Evolutionary conservation across 1,140 invertebrate species (phyloP), one percentile per base, ranked within the genome.

Genomic region (Dreissena polymorpha): DNA sequence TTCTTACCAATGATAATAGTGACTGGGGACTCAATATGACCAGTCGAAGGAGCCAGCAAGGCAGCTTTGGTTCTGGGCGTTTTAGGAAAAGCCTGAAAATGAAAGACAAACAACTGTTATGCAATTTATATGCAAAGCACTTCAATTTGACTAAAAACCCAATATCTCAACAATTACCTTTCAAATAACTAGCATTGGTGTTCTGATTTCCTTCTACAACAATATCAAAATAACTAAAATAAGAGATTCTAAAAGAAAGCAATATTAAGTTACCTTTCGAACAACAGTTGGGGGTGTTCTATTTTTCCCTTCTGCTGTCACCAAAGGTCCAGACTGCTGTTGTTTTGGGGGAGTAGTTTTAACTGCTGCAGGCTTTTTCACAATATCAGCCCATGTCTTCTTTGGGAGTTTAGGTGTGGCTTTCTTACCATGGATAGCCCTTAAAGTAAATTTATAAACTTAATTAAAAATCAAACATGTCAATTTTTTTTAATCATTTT

Each of bases 1-100:
- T 91, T 92, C 72, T 91, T 92, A 25, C 89, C 88, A 77, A 93
- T 90, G 65, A 93, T 72, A 63, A 93, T 87, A 8, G 91, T 91
- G 18, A 85, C 89, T 57, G 92, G 92, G 8, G 92, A 93, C 23
- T 91, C 88, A 60, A 86, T 90, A 89, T 93, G 92, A 3, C 92
- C 92, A 64, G 92, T 93, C n/a, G 87, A 88, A 55, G 86, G 90
- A 49, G 87, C 87, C 21, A 81, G 70, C 16, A 77, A 53, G 10
- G 84, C 77, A 50, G 86, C 86, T 13, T 87, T 74, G 49, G 84
- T 83, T 51, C 88, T 80, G 18, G 88, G 88, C 51, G 88, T 89
- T 64, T 88, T 88, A 0, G 87, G 87, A 49, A 83, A 86, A 23
- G 65, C 65, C 81, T 83, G 50, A 27, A 83, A 76, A 53, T 23